These are phyloP conservation scores for Acipenser ruthenus DNA, from an alignment of 2,797 vertebrate genomes.

Conservation along the genomic window DNA sequence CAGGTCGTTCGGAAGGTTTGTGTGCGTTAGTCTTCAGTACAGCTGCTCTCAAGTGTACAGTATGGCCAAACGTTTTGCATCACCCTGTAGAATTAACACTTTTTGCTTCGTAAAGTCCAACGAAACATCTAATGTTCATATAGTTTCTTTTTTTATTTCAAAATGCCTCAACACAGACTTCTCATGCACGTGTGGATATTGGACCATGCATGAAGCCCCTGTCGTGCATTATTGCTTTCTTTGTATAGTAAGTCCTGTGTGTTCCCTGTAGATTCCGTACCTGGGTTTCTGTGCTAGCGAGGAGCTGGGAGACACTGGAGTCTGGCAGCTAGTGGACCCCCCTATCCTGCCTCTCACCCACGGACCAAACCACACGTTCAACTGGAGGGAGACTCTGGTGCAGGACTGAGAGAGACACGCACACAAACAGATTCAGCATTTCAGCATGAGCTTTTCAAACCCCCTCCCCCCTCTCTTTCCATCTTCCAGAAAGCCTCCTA, in stretches of 20 bases:
- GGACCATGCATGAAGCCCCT: too few relatives aligned
- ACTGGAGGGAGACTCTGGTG: slow-evolving; percentile 93
- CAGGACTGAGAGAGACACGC: slow-evolving; percentile 62
- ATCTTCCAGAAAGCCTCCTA: slow-evolving; percentile 23
- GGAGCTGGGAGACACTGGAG: slow-evolving; percentile 85
- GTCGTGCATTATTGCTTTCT: background rate
- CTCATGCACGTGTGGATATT: too few relatives aligned
- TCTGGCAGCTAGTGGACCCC: slow-evolving; percentile 95
- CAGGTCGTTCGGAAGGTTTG: slow-evolving; percentile 95
- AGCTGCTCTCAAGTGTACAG: too few relatives aligned
- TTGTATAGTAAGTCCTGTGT: background rate
- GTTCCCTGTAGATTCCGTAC: slow-evolving; percentile 80
- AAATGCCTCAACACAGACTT: too few relatives aligned
- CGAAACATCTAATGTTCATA: too few relatives aligned
- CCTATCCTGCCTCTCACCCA: slow-evolving; percentile 95
- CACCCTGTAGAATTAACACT: too few relatives aligned
- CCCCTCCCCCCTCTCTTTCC: slow-evolving; percentile 28
- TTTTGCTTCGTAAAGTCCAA: too few relatives aligned
- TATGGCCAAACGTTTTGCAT: too few relatives aligned
- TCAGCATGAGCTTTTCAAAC: slow-evolving; percentile 18
- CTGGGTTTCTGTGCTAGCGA: slow-evolving; percentile 94
- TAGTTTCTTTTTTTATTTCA: too few relatives aligned
- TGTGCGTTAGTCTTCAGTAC: background rate
- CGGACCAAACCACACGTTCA: slow-evolving; percentile 95
- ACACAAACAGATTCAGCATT: slow-evolving; percentile 5